Evolutionary conservation across 30 jellyfish, hydroid and myxozoan species (phyloP).

Genomic region (Rhopilema esculentum): DNA sequence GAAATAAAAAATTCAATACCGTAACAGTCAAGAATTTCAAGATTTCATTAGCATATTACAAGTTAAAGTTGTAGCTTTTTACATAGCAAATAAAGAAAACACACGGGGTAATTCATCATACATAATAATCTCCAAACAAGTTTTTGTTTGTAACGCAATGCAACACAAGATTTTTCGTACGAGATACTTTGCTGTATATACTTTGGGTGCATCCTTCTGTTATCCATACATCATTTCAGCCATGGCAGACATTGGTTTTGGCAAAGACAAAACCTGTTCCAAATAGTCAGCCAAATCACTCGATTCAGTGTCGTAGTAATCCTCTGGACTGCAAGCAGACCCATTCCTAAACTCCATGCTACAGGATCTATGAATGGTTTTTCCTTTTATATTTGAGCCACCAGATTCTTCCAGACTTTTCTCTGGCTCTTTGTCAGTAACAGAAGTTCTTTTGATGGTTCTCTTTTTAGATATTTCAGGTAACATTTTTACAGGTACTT

Average conservation of each 20-base stretch:
- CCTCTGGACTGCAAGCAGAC: slow-evolving; percentile 18
- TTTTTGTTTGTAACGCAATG: not conserved
- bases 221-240: slow-evolving; percentile 99
- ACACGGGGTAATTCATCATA: too few species aligned
- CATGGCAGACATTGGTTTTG: slow-evolving; percentile 99
- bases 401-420: not conserved
- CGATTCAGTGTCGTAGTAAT: slow-evolving; percentile 69
- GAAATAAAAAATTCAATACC: not conserved
- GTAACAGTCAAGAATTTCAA: not conserved
- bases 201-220: not conserved
- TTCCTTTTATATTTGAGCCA: not conserved
- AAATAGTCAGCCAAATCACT: slow-evolving; percentile 91
- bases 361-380: slow-evolving; percentile 35
- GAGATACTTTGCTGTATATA: not conserved
- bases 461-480: not conserved
- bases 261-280: slow-evolving; percentile 84
- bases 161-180: too few species aligned
- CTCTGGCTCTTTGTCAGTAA: not conserved
- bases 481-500: slow-evolving; percentile 4
- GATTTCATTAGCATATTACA: not conserved
- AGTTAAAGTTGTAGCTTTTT: not conserved
- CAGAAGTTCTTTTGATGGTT: not conserved
- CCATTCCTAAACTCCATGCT: slow-evolving; percentile 59
- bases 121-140: too few species aligned
- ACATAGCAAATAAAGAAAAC: too few species aligned